phyloP scores from a whole-genome alignment of 2,888 invertebrate genomes.

The Leptopilina drosophilae region DNA sequence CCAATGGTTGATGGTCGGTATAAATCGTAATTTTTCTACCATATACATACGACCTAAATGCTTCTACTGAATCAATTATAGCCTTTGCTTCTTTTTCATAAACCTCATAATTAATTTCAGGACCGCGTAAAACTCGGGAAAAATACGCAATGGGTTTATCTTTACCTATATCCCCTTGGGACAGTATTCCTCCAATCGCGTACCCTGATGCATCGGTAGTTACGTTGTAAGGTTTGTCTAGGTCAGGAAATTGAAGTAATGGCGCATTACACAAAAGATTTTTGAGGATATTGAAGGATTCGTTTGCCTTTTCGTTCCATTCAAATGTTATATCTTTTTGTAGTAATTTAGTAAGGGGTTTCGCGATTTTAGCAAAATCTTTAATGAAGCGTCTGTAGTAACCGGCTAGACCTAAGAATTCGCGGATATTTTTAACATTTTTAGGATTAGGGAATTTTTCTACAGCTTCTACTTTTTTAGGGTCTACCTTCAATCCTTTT shows the following conservation, averaged over 20 bases:
- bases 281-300: conserved; percentile 14
- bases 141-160: background rate
- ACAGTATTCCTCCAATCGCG: conserved; percentile 29
- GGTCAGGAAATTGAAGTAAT: conserved; percentile 34
- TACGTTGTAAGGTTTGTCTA: conserved; percentile 38
- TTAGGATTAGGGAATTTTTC: too few relatives aligned
- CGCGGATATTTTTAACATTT: too few relatives aligned
- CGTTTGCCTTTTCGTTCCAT: conserved; percentile 18
- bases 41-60: background rate
- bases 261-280: conserved; percentile 5
- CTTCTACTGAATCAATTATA: background rate
- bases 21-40: background rate
- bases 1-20: background rate
- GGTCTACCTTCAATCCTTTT: too few relatives aligned
- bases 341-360: too few relatives aligned
- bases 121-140: background rate
- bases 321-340: background rate
- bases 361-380: too few relatives aligned
- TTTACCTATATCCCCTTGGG: too few relatives aligned
- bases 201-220: conserved; percentile 36
- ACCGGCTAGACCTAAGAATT: too few relatives aligned
- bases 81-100: background rate
- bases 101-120: background rate
- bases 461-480: too few relatives aligned
- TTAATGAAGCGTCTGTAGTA: too few relatives aligned